Conservation (phyloP, 2,888 invertebrate genomes). For the Eristalis tenax region DNA sequence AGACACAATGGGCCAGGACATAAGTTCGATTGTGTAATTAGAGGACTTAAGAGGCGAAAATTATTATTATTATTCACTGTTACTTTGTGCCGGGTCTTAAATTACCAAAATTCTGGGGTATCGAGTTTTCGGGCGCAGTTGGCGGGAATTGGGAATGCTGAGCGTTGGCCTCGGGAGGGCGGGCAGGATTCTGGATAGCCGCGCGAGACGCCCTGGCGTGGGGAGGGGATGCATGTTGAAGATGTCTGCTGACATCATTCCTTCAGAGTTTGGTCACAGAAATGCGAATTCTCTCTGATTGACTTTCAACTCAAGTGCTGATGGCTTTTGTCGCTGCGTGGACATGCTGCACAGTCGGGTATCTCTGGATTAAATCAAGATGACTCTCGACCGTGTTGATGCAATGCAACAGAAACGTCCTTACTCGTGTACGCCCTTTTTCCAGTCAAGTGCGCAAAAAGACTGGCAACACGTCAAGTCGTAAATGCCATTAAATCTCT, state of each 20-base stretch:
- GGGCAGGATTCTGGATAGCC: background rate
- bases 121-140: constrained; percentile 51
- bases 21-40: constrained; percentile 70
- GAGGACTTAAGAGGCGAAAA: constrained; percentile 69
- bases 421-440: too few relatives aligned
- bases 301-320: too few relatives aligned
- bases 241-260: too few relatives aligned
- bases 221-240: background rate
- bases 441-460: background rate
- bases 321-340: too few relatives aligned
- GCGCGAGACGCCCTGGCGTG: background rate
- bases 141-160: background rate
- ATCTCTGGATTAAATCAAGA: too few relatives aligned
- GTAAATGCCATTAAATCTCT: background rate
- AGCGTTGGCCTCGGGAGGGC: background rate
- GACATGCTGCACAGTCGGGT: too few relatives aligned
- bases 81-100: constrained; percentile 59
- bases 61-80: constrained; percentile 68
- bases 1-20: constrained; percentile 54
- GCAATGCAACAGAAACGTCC: too few relatives aligned
- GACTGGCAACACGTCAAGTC: background rate
- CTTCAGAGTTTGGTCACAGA: too few relatives aligned
- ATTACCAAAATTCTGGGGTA: constrained; percentile 44
- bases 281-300: too few relatives aligned
- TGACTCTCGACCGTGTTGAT: too few relatives aligned